Evolutionary conservation across 2,113 vertebrate species (phyloP).

Genomic region (Hiodon alosoides): DNA sequence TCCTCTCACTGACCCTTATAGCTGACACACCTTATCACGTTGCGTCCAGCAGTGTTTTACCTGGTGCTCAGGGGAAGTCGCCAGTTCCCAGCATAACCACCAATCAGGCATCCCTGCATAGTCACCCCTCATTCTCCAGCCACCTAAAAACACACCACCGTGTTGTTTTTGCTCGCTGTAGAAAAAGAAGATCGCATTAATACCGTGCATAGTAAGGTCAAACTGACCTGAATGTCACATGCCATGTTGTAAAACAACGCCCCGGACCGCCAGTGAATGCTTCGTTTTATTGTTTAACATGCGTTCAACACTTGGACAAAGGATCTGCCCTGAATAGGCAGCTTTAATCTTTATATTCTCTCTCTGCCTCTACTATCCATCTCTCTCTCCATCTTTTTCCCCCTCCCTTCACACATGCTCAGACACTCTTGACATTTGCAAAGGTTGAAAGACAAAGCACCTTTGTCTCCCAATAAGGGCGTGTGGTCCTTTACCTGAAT

Average conservation of each 20-base stretch:
- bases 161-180: neutral
- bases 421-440: conserved; percentile 73
- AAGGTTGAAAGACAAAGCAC: conserved; percentile 74
- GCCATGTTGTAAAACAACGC: neutral
- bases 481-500: conserved; percentile 56
- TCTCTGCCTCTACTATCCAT: conserved; percentile 10
- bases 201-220: conserved; percentile 9
- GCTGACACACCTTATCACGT: no score
- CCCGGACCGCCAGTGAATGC: neutral
- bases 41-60: no score
- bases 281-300: conserved; percentile 12
- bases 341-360: conserved; percentile 21
- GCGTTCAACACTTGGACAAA: conserved; percentile 4
- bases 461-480: conserved; percentile 68
- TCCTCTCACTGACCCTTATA: no score
- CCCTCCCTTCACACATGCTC: conserved; percentile 32
- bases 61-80: neutral
- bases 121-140: neutral
- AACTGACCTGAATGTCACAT: neutral
- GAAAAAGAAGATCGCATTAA: neutral
- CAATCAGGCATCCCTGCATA: neutral
- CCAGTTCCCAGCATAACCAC: neutral
- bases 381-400: neutral
- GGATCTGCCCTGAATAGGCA: conserved; percentile 11
- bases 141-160: neutral